Conservation (phyloP, 2,888 invertebrate species). For the Peribatodes rhomboidaria region DNA sequence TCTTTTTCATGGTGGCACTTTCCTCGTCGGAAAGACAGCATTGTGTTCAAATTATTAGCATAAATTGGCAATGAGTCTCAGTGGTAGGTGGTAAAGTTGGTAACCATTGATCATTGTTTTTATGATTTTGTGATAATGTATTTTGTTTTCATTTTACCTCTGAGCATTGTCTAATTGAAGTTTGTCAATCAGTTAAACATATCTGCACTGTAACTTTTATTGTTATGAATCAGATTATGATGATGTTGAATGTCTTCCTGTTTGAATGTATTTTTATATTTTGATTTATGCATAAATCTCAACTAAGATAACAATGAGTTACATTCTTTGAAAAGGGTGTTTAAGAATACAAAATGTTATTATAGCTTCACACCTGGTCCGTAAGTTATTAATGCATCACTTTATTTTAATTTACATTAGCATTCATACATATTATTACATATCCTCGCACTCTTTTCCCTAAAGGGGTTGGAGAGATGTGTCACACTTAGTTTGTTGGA, state of each 20-base stretch:
- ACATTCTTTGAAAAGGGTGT: too few relatives aligned
- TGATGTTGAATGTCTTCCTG: not conserved
- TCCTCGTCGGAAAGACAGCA: slow-evolving; percentile 48
- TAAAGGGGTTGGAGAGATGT: too few relatives aligned
- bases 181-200: slow-evolving; percentile 29
- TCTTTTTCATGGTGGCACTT: slow-evolving; percentile 49
- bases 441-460: too few relatives aligned
- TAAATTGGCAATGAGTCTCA: slow-evolving; percentile 59
- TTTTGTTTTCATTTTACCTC: slow-evolving; percentile 39
- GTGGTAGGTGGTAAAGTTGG: slow-evolving; percentile 51
- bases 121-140: slow-evolving; percentile 46
- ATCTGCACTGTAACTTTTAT: slow-evolving; percentile 30
- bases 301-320: too few relatives aligned
- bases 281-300: too few relatives aligned
- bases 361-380: too few relatives aligned
- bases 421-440: too few relatives aligned
- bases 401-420: too few relatives aligned
- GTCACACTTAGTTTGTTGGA: too few relatives aligned
- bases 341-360: too few relatives aligned
- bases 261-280: too few relatives aligned
- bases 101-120: slow-evolving; percentile 47
- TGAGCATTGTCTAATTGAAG: slow-evolving; percentile 29
- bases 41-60: slow-evolving; percentile 62
- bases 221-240: slow-evolving; percentile 16
- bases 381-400: too few relatives aligned